A percentile compares a stretch with the other conserved stretches of the same genome.
These are phyloP conservation scores for Phalacrocorax aristotelis DNA, from an alignment of 2,113 vertebrate species.

Conservation along the genomic window DNA sequence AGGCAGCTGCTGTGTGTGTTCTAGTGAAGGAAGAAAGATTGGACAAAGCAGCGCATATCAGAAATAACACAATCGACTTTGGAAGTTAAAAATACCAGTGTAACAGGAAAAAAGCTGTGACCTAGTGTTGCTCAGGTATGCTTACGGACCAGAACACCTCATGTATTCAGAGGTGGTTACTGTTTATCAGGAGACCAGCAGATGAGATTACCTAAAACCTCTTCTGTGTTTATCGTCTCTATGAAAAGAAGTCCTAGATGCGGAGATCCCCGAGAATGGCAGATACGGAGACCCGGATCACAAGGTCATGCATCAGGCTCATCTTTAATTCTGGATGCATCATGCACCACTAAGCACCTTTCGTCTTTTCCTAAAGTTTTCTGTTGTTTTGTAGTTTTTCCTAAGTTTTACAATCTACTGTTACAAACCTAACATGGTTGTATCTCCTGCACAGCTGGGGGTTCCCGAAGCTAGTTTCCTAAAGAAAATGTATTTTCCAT, in stretches of 20 bases:
- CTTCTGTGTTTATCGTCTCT: neutral
- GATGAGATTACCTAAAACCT: neutral
- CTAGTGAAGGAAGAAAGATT: neutral
- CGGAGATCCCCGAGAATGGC: accelerated
- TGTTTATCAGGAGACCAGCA: neutral
- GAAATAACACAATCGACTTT: neutral
- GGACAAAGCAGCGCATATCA: neutral
- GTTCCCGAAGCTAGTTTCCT: constrained; percentile 17
- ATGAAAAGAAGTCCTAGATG: neutral
- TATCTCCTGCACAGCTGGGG: constrained; percentile 53
- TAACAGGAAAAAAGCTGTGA: neutral
- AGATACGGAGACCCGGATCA: neutral
- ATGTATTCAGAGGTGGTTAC: neutral
- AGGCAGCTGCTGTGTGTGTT: neutral
- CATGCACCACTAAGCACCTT: neutral
- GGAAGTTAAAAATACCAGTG: neutral
- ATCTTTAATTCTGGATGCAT: neutral
- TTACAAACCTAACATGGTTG: neutral
- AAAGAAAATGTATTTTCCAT: constrained; percentile 55
- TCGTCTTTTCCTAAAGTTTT: neutral
- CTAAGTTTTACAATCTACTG: neutral
- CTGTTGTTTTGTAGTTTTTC: neutral
- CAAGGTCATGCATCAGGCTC: neutral
- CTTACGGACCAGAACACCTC: neutral
- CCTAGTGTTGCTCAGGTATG: neutral